Percentiles rank a stretch among this genome's conserved stretches.
phyloP scores from a whole-genome alignment of 1,140 invertebrate species.

The Drosophila elegans region DNA sequence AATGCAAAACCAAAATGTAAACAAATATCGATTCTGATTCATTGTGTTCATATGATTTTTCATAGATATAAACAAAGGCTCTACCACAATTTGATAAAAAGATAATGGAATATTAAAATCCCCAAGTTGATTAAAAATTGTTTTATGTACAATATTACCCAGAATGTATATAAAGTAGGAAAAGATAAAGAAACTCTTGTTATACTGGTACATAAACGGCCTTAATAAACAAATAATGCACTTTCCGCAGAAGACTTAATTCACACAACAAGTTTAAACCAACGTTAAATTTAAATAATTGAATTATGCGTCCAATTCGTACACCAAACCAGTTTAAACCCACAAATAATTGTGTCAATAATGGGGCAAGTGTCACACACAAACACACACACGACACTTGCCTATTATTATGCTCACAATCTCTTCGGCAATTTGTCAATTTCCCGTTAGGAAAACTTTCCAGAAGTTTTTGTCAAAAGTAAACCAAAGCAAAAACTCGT shows the following conservation, averaged over 20 bases:
- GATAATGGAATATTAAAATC: background rate
- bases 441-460: conserved; percentile 22
- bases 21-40: background rate
- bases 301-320: conserved; percentile 6
- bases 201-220: background rate
- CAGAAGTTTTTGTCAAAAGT: conserved; percentile 13
- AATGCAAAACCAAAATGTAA: background rate
- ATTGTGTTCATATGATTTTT: background rate
- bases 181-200: background rate
- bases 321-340: background rate
- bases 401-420: conserved; percentile 8
- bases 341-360: conserved; percentile 13
- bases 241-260: background rate
- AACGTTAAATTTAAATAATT: conserved; percentile 5
- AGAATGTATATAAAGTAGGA: background rate
- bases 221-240: conserved; percentile 11
- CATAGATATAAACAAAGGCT: conserved; percentile 10
- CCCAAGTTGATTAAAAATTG: background rate
- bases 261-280: conserved; percentile 6
- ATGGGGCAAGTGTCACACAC: conserved; percentile 9
- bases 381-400: conserved; percentile 3
- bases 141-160: background rate
- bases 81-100: background rate
- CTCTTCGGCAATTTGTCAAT: conserved; percentile 1
- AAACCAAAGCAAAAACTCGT: conserved; percentile 6